A percentile compares a stretch with the other conserved stretches of the same genome.
These are phyloP conservation scores for Andricus quercusramuli DNA, from an alignment of 2,888 invertebrate species.

Conservation along the genomic window DNA sequence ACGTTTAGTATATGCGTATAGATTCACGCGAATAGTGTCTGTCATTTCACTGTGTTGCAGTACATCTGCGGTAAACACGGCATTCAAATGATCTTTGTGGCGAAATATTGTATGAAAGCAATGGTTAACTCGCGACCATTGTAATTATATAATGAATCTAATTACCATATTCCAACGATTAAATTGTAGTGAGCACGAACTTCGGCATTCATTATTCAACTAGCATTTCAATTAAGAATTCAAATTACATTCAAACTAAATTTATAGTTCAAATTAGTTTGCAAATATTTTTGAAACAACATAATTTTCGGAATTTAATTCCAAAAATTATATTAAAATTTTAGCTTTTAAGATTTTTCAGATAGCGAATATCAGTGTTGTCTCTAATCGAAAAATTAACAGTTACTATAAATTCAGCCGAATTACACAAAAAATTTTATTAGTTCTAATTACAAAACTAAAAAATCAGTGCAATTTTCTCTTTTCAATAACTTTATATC, in stretches of 20 bases:
- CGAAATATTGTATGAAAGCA: background rate
- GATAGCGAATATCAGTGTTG: too few species aligned
- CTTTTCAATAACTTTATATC: too few species aligned
- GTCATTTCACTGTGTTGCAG: slow-evolving; percentile 9
- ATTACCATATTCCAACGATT: background rate
- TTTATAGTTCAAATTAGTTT: background rate
- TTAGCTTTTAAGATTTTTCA: background rate
- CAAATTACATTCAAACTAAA: background rate
- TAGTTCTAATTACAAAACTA: too few species aligned
- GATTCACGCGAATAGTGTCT: slow-evolving; percentile 2
- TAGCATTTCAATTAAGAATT: background rate
- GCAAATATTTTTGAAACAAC: background rate
- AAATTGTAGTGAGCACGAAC: background rate
- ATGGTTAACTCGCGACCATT: background rate
- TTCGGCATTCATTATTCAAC: background rate
- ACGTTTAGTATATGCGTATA: background rate
- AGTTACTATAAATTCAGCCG: too few species aligned
- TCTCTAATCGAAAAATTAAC: too few species aligned
- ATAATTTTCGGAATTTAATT: background rate
- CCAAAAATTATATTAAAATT: background rate
- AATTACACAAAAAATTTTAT: too few species aligned
- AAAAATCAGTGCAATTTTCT: too few species aligned
- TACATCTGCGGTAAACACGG: slow-evolving; percentile 1
- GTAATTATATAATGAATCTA: background rate
- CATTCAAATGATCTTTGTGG: slow-evolving; percentile 12